These are phyloP conservation scores for Neomonachus schauinslandi DNA, from an alignment of 2,113 vertebrate species.

Conservation along the genomic window DNA sequence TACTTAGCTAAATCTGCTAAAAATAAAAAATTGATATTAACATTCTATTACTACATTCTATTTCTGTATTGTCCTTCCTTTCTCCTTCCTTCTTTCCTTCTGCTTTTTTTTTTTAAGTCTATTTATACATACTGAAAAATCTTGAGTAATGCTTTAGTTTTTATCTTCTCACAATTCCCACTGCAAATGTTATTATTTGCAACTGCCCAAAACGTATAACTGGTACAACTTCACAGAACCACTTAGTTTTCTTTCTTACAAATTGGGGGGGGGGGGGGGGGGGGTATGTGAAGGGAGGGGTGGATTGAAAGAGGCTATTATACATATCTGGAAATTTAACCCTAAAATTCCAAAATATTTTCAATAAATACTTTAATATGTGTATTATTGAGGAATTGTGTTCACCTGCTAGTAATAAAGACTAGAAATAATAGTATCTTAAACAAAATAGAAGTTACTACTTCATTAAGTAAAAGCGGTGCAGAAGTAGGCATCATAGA, in stretches of 20 bases:
- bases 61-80: neutral
- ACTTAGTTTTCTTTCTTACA: conserved; percentile 43
- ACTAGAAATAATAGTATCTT: neutral
- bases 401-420: neutral
- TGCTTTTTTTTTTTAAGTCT: neutral
- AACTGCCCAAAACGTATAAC: neutral
- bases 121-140: neutral
- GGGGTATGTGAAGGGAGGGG: too few species aligned
- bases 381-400: neutral
- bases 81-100: neutral
- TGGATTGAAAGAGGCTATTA: neutral
- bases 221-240: neutral
- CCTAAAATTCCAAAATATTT: conserved; percentile 36
- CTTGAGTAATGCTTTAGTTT: neutral
- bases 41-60: neutral
- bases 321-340: neutral
- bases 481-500: neutral
- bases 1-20: conserved; percentile 31
- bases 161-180: neutral
- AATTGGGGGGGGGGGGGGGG: neutral
- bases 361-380: neutral
- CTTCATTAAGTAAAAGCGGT: neutral
- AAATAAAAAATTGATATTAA: neutral
- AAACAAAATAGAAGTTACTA: neutral
- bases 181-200: neutral